These are phyloP conservation scores for Andrena bucephala DNA, from an alignment of 2,888 invertebrate species.

Conservation along the genomic window DNA sequence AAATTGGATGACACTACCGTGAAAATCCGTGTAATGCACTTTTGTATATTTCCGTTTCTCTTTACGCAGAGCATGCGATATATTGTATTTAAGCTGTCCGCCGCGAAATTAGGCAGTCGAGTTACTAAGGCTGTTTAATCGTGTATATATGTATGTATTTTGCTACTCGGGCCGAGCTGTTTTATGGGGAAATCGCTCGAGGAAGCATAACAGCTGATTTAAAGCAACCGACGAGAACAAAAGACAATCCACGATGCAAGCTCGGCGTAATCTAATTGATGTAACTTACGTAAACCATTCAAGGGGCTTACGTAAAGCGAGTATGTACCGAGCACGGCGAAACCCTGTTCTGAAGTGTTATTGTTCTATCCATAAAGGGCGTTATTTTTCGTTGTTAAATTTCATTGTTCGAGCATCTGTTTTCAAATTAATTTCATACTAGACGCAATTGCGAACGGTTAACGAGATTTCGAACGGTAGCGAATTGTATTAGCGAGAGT, in stretches of 20 bases:
- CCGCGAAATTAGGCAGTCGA: background rate
- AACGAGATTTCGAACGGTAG: constrained; percentile 1
- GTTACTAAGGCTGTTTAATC: background rate
- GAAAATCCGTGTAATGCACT: background rate
- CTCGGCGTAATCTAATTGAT: constrained; percentile 38
- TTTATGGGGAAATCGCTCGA: constrained; percentile 15
- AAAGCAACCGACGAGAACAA: constrained; percentile 3
- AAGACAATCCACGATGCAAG: constrained; percentile 41
- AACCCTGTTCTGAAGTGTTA: constrained; percentile 3
- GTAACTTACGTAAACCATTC: constrained; percentile 36
- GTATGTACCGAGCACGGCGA: constrained; percentile 17
- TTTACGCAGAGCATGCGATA: background rate
- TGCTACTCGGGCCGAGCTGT: constrained; percentile 14
- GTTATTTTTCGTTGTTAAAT: background rate
- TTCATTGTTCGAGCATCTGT: background rate
- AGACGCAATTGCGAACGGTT: constrained; percentile 1
- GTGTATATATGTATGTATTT: background rate
- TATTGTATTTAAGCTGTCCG: background rate
- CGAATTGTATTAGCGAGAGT: background rate
- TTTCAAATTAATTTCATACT: background rate
- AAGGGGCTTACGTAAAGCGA: constrained; percentile 31
- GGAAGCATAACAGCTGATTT: background rate
- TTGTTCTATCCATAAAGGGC: background rate
- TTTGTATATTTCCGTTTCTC: constrained; percentile 14
- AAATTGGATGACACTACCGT: background rate